Evolutionary conservation across 2,797 vertebrate genomes (phyloP).

Genomic region (Alauda arvensis): DNA sequence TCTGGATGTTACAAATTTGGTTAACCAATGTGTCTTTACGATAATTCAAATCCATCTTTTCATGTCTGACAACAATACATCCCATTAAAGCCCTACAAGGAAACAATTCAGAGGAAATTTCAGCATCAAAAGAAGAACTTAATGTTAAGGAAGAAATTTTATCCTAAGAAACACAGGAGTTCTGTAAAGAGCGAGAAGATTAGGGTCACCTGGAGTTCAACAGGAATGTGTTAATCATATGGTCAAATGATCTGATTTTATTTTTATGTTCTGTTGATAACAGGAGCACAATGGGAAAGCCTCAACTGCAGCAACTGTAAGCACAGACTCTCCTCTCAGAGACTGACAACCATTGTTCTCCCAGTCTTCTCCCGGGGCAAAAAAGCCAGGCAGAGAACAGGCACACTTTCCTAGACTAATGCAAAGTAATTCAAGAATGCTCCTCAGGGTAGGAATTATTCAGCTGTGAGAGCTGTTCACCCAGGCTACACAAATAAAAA

Average conservation of each 20-base stretch:
- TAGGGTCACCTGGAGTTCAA: constrained; percentile 47
- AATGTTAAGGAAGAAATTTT: background rate
- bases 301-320: background rate
- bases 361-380: constrained; percentile 25
- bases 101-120: background rate
- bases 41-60: background rate
- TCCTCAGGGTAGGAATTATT: constrained; percentile 53
- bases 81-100: background rate
- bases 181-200: background rate
- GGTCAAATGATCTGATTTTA: constrained; percentile 49
- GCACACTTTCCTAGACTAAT: constrained; percentile 39
- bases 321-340: background rate
- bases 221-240: constrained; percentile 30
- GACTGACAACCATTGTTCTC: constrained; percentile 25
- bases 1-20: background rate
- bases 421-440: constrained; percentile 46
- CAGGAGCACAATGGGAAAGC: background rate
- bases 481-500: constrained; percentile 52
- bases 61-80: background rate
- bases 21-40: background rate
- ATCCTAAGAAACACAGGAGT: background rate
- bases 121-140: background rate
- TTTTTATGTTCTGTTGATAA: constrained; percentile 31
- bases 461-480: constrained; percentile 34
- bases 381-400: constrained; percentile 37